phyloP scores from a whole-genome alignment of 2,797 vertebrate species.

The Cygnus olor region DNA sequence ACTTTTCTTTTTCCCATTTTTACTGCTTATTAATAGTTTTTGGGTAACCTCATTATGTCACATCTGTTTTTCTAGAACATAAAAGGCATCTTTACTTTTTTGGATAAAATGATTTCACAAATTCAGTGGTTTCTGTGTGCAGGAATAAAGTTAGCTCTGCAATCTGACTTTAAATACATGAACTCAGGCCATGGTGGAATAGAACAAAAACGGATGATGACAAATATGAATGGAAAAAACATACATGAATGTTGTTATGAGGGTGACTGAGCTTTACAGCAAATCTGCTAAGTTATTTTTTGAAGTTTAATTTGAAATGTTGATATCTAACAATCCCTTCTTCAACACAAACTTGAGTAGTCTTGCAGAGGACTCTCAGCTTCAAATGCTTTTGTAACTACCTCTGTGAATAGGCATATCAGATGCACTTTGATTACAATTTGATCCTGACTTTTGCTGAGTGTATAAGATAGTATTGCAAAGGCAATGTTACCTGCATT shows the following conservation, averaged over 20 bases:
- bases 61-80: background rate
- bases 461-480: background rate
- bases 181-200: rapidly evolving
- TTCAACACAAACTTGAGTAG: background rate
- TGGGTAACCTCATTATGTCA: background rate
- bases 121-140: background rate
- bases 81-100: background rate
- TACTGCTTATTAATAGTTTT: background rate
- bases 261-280: background rate
- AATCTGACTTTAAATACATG: background rate
- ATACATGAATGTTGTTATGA: background rate
- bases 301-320: background rate
- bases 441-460: background rate
- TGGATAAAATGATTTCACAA: background rate
- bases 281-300: background rate
- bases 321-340: background rate
- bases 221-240: background rate
- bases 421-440: too few species aligned
- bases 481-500: background rate
- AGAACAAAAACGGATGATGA: background rate
- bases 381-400: background rate
- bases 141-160: background rate
- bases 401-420: rapidly evolving
- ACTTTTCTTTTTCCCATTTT: background rate
- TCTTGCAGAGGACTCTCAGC: background rate